Conservation (phyloP, 2,797 vertebrate species). For the Crax fasciolata region DNA sequence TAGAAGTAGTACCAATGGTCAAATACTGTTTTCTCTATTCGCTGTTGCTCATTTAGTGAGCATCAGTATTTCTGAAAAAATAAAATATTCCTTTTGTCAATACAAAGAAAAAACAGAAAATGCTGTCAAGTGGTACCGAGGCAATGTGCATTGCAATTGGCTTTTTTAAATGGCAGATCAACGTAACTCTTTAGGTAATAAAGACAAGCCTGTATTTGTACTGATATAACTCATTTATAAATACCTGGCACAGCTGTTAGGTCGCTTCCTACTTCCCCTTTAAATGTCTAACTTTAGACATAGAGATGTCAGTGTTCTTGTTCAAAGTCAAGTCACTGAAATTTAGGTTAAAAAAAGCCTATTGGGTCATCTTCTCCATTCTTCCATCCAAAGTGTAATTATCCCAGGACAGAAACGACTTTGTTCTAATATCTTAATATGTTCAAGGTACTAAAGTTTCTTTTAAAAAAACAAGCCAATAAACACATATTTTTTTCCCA, state of each 20-base stretch:
- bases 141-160: neutral
- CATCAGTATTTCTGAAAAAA: neutral
- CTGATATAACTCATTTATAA: neutral
- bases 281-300: neutral
- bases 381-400: neutral
- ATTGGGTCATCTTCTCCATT: neutral
- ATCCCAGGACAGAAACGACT: neutral
- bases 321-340: neutral
- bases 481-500: conserved; percentile 44
- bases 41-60: neutral
- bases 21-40: neutral
- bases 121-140: neutral
- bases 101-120: neutral
- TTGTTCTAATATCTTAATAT: neutral
- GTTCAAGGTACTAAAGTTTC: neutral
- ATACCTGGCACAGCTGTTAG: neutral
- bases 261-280: neutral
- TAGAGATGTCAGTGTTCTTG: neutral
- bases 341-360: neutral
- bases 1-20: neutral
- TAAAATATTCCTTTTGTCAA: neutral
- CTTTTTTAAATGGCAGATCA: neutral
- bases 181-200: neutral
- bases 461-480: neutral
- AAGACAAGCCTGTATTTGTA: neutral